A percentile compares a stretch with the other conserved stretches of the same genome.
phyloP scores from a whole-genome alignment of 2,113 vertebrate genomes.

The Oreochromis spilurus region DNA sequence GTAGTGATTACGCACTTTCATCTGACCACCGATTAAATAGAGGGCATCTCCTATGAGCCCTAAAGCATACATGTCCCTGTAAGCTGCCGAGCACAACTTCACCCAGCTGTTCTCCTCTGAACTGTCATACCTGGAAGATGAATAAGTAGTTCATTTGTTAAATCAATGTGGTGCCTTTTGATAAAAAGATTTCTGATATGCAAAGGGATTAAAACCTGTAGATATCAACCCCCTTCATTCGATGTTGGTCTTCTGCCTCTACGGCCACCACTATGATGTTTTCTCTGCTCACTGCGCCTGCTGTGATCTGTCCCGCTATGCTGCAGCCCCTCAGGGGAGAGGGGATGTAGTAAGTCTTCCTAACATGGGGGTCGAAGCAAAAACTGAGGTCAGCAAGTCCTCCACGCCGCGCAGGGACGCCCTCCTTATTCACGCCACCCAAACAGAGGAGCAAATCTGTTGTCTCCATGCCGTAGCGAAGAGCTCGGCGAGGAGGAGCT shows the following conservation, averaged over 20 bases:
- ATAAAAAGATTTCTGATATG: neutral
- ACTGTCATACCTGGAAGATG: conserved; percentile 75
- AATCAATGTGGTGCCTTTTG: neutral
- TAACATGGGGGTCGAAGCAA: conserved; percentile 75
- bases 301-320: conserved; percentile 73
- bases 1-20: conserved; percentile 82
- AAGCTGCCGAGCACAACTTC: conserved; percentile 74
- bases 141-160: neutral
- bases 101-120: conserved; percentile 80
- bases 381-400: conserved; percentile 83
- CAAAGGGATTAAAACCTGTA: conserved; percentile 74
- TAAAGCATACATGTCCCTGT: conserved; percentile 84
- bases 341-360: conserved; percentile 80
- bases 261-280: conserved; percentile 81
- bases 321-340: conserved; percentile 78
- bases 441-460: conserved; percentile 84
- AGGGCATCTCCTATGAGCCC: conserved; percentile 70
- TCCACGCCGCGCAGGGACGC: conserved; percentile 69
- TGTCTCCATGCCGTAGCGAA: conserved; percentile 90
- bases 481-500: conserved; percentile 62
- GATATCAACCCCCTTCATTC: conserved; percentile 78
- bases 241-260: conserved; percentile 81
- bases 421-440: conserved; percentile 77
- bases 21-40: conserved; percentile 86
- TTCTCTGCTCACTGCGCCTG: conserved; percentile 80